These are phyloP conservation scores for Oriolus oriolus DNA, from an alignment of 2,113 vertebrate genomes.

Conservation along the genomic window DNA sequence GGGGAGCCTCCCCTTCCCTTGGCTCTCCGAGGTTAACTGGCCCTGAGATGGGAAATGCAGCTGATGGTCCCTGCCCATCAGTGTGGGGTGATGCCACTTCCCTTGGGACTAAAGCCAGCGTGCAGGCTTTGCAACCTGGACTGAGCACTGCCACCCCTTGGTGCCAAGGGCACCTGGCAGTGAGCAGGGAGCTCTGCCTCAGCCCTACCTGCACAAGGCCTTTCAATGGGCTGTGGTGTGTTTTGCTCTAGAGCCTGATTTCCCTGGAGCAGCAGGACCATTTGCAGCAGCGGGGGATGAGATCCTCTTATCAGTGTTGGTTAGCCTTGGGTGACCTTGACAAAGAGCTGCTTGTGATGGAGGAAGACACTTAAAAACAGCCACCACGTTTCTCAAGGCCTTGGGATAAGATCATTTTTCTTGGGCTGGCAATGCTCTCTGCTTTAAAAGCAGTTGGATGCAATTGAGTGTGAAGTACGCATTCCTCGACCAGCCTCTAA, in stretches of 20 bases:
- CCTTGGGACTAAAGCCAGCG: not conserved
- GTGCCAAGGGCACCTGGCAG: not conserved
- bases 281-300: not conserved
- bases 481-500: not conserved
- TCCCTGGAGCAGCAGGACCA: not conserved
- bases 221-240: not conserved
- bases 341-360: not conserved
- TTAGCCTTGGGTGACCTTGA: not conserved
- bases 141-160: not conserved
- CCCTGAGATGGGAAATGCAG: not conserved
- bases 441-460: not conserved
- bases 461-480: not conserved
- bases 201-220: not conserved
- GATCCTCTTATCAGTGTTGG: not conserved
- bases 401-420: not conserved
- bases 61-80: not conserved
- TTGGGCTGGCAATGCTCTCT: not conserved
- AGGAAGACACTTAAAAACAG: not conserved
- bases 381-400: not conserved
- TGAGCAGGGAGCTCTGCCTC: not conserved
- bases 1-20: not conserved
- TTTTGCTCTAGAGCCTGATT: not conserved
- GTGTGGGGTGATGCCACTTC: not conserved
- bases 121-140: not conserved
- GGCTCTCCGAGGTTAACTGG: fast-evolving